Conservation (phyloP, 2,888 invertebrate species). For the Chrysodeixis includens region DNA sequence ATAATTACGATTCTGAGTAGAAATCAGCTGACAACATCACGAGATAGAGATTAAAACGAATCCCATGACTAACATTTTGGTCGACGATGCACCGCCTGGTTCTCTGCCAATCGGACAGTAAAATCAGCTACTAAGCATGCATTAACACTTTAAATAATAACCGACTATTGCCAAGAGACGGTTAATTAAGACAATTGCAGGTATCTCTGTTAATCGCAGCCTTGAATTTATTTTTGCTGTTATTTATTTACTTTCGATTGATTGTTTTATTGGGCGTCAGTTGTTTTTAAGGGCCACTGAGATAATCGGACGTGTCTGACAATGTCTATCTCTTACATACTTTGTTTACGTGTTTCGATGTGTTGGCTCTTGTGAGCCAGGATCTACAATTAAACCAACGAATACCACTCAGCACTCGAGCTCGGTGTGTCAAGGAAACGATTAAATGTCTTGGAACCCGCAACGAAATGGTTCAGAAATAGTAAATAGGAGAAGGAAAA, state of each 20-base stretch:
- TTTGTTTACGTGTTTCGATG: too few relatives aligned
- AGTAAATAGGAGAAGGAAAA: too few relatives aligned
- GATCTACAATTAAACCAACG: too few relatives aligned
- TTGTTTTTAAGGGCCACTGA: too few relatives aligned
- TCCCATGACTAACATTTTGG: conserved; percentile 31
- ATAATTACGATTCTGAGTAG: conserved; percentile 6
- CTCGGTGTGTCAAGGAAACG: too few relatives aligned
- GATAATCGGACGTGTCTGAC: too few relatives aligned
- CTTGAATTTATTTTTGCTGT: conserved; percentile 8
- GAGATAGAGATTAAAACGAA: conserved; percentile 17
- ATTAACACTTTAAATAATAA: conserved; percentile 18
- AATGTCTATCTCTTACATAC: too few relatives aligned
- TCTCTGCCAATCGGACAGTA: conserved; percentile 49
- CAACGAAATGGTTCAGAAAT: too few relatives aligned
- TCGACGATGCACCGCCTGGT: conserved; percentile 26
- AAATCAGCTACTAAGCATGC: conserved; percentile 9
- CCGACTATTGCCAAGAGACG: conserved; percentile 32
- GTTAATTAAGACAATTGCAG: conserved; percentile 27
- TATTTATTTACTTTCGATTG: background rate
- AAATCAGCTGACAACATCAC: conserved; percentile 13
- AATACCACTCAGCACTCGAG: too few relatives aligned
- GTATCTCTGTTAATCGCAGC: background rate
- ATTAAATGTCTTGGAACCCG: too few relatives aligned
- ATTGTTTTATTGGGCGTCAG: background rate
- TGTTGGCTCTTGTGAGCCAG: too few relatives aligned